Base-by-base conservation (phyloP, 2,888 invertebrate genomes). In the Eupithecia exiguata region DNA sequence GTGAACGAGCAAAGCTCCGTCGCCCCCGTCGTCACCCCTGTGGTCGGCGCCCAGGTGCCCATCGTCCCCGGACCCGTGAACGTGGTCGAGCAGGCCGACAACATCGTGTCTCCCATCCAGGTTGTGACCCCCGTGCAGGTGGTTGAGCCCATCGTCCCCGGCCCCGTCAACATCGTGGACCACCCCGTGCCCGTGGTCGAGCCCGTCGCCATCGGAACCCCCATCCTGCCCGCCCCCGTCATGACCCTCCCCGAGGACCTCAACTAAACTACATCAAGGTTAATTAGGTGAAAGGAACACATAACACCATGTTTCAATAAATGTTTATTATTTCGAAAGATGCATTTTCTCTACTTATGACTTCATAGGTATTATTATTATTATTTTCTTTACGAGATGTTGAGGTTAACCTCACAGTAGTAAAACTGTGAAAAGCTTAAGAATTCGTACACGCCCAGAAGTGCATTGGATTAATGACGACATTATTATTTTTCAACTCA, bases 241-340 rank as follows among this genome's bases (percentile, higher is more conserved):
- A 73, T 68, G 6, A 74, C 67, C 46, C 10, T 82, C 35, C 82
- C 82, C 1, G 83, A 79, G n/a, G 68, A 69, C 9, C 76, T 82
- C 7, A 82, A 82, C 75, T 82, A 71, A 78, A 66, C 66, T 38
- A 36, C 18, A 12, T 10, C n/a, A 35, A 7, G 3, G 18, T 36
- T 36, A 18, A 35, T 35, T 21, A 7, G 5, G 4, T 40, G 38
- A 66, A 66, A 66, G 66, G 25, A 66, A 66, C 66, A 21, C 2
- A 35, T 66, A 25, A 14, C 14, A 40, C 7, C 38, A 66, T 40
- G 38, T 38, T 25, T 66, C 9, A 66, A 66, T 66, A 66, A 43
- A 66, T 66, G 18, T 35, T 30, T 35, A 35, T 18, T 36, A 38
- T 65, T 14, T 14, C 1, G 14, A 12, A 58, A 58, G 12, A 25